Percentiles rank a stretch among this genome's conserved stretches.
Evolutionary conservation across 2,797 vertebrate genomes (phyloP).

Genomic region (Parotocinclus haroldoi): DNA sequence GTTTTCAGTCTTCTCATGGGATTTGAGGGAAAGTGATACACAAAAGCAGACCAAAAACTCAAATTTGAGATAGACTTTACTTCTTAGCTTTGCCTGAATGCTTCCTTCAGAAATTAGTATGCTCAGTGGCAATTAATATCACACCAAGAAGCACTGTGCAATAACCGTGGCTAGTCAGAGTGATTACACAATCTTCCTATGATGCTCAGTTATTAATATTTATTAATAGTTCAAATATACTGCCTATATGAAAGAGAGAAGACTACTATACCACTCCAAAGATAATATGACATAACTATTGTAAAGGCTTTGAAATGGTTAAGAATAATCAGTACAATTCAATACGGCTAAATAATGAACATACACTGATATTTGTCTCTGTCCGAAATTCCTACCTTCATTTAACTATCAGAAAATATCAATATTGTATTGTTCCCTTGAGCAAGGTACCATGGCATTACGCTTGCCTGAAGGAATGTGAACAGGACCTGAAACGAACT

Average conservation of each 20-base stretch:
- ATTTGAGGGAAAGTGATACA: constrained; percentile 48
- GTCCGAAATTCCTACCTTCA: constrained; percentile 48
- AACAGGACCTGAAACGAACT: constrained; percentile 64
- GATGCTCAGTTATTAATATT: too few species aligned
- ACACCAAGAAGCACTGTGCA: background rate
- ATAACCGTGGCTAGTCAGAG: background rate
- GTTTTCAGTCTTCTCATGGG: constrained; percentile 36
- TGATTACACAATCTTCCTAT: background rate
- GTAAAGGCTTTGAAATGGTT: too few species aligned
- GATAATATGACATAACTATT: too few species aligned
- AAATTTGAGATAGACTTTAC: background rate
- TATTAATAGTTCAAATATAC: too few species aligned
- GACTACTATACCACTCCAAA: too few species aligned
- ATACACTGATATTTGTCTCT: constrained; percentile 1
- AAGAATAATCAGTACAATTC: background rate
- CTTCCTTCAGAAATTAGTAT: too few species aligned
- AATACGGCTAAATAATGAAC: background rate
- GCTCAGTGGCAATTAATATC: too few species aligned
- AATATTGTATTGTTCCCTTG: constrained; percentile 67
- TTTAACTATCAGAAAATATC: constrained; percentile 59
- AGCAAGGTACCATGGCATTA: constrained; percentile 71
- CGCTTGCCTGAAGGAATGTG: constrained; percentile 70
- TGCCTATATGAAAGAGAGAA: too few species aligned
- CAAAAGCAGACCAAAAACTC: constrained; percentile 6
- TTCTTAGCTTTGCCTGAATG: constrained; percentile 7